Evolutionary conservation across 2,888 invertebrate species (phyloP).

Genomic region (Chrysodeixis includens): DNA sequence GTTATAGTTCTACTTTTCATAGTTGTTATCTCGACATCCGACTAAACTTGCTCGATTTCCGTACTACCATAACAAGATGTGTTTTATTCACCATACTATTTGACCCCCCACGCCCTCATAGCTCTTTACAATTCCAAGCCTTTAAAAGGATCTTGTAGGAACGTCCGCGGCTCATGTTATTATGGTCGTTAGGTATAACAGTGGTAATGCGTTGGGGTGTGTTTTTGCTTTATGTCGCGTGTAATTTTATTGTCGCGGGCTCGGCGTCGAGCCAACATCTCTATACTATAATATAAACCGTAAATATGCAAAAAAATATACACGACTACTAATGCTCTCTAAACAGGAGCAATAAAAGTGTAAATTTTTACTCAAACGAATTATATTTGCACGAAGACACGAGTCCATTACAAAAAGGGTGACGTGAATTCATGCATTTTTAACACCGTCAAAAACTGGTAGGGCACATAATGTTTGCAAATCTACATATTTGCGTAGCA

Average conservation of each 20-base stretch:
- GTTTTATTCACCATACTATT: slow-evolving; percentile 72
- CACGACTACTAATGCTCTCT: slow-evolving; percentile 37
- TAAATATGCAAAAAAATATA: slow-evolving; percentile 41
- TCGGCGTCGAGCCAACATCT: slow-evolving; percentile 62
- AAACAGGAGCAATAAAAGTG: slow-evolving; percentile 33
- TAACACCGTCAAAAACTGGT: slow-evolving; percentile 60
- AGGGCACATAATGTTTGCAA: slow-evolving; percentile 57
- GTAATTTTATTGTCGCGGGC: slow-evolving; percentile 86
- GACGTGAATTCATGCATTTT: slow-evolving; percentile 62
- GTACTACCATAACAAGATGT: slow-evolving; percentile 82
- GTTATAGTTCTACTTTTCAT: slow-evolving; percentile 82
- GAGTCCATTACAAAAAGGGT: slow-evolving; percentile 50
- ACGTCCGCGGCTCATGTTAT: slow-evolving; percentile 64
- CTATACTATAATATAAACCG: slow-evolving; percentile 33
- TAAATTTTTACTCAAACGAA: slow-evolving; percentile 34
- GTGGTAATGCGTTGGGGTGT: slow-evolving; percentile 85
- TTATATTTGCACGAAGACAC: slow-evolving; percentile 33
- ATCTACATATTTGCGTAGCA: slow-evolving; percentile 77
- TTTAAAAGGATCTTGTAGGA: slow-evolving; percentile 42
- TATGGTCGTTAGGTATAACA: slow-evolving; percentile 75
- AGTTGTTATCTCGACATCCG: slow-evolving; percentile 81
- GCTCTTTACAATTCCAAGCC: slow-evolving; percentile 20
- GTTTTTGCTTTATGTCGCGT: slow-evolving; percentile 89
- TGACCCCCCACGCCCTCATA: slow-evolving; percentile 58
- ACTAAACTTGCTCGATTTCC: slow-evolving; percentile 82